These are phyloP conservation scores for Lampropteryx suffumata DNA, from an alignment of 2,888 invertebrate genomes.

Conservation along the genomic window DNA sequence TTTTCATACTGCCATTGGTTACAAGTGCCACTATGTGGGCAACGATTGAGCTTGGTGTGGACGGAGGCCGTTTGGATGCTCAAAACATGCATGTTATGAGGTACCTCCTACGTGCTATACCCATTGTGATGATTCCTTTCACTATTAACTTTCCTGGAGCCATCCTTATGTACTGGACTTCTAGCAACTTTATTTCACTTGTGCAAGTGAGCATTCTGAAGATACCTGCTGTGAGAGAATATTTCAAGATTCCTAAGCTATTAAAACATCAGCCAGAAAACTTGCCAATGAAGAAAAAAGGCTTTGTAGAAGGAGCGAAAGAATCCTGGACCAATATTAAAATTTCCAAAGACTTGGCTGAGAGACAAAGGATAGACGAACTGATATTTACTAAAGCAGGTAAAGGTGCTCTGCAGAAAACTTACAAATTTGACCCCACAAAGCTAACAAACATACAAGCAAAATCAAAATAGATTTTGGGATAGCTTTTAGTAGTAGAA, in stretches of 20 bases:
- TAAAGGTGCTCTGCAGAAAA: conserved; percentile 92
- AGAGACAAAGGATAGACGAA: conserved; percentile 89
- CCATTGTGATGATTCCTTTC: conserved; percentile 91
- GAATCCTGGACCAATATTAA: conserved; percentile 93
- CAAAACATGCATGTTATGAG: conserved; percentile 88
- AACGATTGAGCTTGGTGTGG: conserved; percentile 93
- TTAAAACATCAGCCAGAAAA: conserved; percentile 80
- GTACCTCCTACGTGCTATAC: conserved; percentile 89
- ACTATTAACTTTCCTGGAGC: conserved; percentile 94
- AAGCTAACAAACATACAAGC: conserved; percentile 80
- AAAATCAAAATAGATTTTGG: conserved; percentile 75
- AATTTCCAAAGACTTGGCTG: conserved; percentile 89
- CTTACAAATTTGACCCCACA: conserved; percentile 93
- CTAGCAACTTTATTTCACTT: conserved; percentile 93
- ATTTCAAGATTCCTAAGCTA: conserved; percentile 88
- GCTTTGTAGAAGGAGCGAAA: conserved; percentile 90
- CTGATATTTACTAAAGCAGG: conserved; percentile 92
- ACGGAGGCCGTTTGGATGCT: conserved; percentile 85
- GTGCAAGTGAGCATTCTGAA: conserved; percentile 90
- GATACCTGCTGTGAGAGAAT: conserved; percentile 87
- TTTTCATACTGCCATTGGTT: conserved; percentile 91
- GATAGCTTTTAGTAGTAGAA: conserved; percentile 44
- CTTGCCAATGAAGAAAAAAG: conserved; percentile 87
- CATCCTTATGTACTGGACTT: conserved; percentile 94
- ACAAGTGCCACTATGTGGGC: conserved; percentile 92